A percentile compares a stretch with the other conserved stretches of the same genome.
These are phyloP conservation scores for Heterodera carotae DNA, from an alignment of 1,140 invertebrate species.

Conservation along the genomic window DNA sequence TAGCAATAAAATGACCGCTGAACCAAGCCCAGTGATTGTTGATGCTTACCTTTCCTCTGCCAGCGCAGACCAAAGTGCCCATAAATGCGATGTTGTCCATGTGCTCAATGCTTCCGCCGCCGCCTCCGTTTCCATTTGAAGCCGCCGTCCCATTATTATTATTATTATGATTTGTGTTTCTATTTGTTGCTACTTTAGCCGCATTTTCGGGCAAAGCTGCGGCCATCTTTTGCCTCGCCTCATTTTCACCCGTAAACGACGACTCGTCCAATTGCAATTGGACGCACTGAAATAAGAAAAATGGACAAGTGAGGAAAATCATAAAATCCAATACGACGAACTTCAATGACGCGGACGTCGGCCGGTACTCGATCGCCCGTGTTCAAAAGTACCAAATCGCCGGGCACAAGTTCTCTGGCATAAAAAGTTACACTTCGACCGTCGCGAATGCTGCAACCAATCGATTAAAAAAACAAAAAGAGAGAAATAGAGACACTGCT, in stretches of 20 bases:
- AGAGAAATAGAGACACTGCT: slow-evolving; percentile 39
- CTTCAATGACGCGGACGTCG: slow-evolving; percentile 86
- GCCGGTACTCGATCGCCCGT: slow-evolving; percentile 94
- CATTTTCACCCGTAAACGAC: slow-evolving; percentile 90
- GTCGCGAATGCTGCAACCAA: slow-evolving; percentile 82
- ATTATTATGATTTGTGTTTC: too few relatives aligned
- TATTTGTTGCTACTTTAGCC: neutral
- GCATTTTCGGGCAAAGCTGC: slow-evolving; percentile 40
- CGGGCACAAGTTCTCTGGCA: slow-evolving; percentile 92
- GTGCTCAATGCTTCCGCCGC: slow-evolving; percentile 72
- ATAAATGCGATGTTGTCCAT: slow-evolving; percentile 95
- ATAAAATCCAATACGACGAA: slow-evolving; percentile 20
- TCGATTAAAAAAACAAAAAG: slow-evolving; percentile 53
- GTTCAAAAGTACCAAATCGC: slow-evolving; percentile 88
- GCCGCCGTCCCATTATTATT: neutral
- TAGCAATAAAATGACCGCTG: slow-evolving; percentile 1
- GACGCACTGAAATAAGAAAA: slow-evolving; percentile 65
- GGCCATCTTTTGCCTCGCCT: slow-evolving; percentile 69
- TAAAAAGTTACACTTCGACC: slow-evolving; percentile 85
- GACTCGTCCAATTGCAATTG: slow-evolving; percentile 95
- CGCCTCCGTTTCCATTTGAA: slow-evolving; percentile 8
- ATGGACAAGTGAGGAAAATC: slow-evolving; percentile 43
- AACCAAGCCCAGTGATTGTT: slow-evolving; percentile 54
- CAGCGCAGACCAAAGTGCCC: slow-evolving; percentile 93
- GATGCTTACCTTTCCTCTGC: slow-evolving; percentile 96